These are phyloP conservation scores for Psittacula cyanocephala DNA, from an alignment of 2,113 vertebrate species.

Conservation along the genomic window DNA sequence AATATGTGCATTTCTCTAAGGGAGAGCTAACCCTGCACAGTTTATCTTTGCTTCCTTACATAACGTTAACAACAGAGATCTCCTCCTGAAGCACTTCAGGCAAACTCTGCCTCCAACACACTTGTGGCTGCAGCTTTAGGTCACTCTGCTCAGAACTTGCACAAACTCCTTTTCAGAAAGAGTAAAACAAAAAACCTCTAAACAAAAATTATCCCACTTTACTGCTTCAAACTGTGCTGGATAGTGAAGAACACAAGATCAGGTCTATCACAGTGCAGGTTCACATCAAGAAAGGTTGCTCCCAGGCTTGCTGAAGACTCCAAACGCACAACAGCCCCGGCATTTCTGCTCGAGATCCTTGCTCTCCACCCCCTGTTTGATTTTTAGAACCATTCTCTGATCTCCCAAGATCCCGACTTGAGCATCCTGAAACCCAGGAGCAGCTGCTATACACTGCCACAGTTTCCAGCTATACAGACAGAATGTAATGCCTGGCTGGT, in stretches of 20 bases:
- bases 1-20: neutral
- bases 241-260: neutral
- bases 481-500: neutral
- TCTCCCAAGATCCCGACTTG: neutral
- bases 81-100: neutral
- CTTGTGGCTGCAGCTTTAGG: neutral
- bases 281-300: neutral
- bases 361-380: neutral
- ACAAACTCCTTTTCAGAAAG: neutral
- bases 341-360: neutral
- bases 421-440: neutral
- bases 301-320: neutral
- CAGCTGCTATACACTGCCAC: neutral
- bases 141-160: neutral
- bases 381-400: neutral
- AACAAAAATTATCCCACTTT: neutral
- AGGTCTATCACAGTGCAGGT: neutral
- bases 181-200: neutral
- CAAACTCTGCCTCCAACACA: neutral
- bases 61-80: neutral
- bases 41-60: neutral
- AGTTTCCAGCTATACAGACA: neutral
- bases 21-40: neutral
- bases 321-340: neutral
- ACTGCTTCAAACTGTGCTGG: neutral